A percentile compares a stretch with the other conserved stretches of the same genome.
Evolutionary conservation across 2,888 invertebrate genomes (phyloP).

Genomic region (Plebejus anna): DNA sequence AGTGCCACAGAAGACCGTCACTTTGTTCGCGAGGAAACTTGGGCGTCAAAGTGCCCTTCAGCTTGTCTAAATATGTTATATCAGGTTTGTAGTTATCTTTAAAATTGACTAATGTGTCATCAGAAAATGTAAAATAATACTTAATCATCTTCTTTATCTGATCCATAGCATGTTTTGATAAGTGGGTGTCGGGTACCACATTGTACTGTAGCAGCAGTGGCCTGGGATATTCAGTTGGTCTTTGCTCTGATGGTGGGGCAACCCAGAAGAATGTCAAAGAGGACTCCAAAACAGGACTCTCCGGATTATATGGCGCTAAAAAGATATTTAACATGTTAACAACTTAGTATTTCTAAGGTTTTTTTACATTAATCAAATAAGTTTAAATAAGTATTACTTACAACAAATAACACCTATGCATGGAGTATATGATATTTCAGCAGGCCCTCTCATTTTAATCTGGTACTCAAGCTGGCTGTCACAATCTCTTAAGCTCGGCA

Average conservation of each 20-base stretch:
- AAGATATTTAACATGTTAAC: conserved; percentile 25
- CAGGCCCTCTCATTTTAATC: conserved; percentile 94
- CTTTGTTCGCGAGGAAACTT: conserved; percentile 91
- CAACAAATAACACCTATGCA: conserved; percentile 96
- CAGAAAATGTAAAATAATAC: conserved; percentile 84
- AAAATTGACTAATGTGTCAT: conserved; percentile 69
- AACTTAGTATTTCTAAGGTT: not conserved
- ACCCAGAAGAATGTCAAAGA: conserved; percentile 95
- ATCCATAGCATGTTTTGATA: conserved; percentile 89
- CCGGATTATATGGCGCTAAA: conserved; percentile 90
- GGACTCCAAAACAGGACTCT: conserved; percentile 89
- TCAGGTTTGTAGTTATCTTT: conserved; percentile 84
- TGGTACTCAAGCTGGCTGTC: conserved; percentile 97
- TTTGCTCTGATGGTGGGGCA: conserved; percentile 95
- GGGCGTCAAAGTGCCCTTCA: conserved; percentile 88
- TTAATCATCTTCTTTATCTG: conserved; percentile 93
- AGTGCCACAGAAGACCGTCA: conserved; percentile 88
- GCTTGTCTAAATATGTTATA: conserved; percentile 89
- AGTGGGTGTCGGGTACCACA: conserved; percentile 88
- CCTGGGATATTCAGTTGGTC: conserved; percentile 94
- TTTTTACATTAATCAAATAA: not conserved
- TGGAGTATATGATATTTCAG: conserved; percentile 94
- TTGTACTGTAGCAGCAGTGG: conserved; percentile 95
- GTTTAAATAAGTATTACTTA: conserved; percentile 72
- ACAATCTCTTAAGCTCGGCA: conserved; percentile 92